phyloP scores from a whole-genome alignment of 2,888 invertebrate species.

The Drosophila prolongata region DNA sequence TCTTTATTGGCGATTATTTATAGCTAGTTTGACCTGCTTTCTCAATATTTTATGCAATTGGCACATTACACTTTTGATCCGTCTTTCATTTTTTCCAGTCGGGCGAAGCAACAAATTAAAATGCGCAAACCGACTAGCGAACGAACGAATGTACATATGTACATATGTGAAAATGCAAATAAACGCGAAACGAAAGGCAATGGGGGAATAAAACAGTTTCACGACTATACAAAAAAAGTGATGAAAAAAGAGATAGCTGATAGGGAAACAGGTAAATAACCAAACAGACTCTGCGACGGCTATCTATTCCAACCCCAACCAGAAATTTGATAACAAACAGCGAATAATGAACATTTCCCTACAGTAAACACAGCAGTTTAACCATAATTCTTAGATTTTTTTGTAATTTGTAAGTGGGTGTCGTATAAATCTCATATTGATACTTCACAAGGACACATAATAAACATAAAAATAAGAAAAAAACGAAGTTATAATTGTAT shows the following conservation, averaged over 20 bases:
- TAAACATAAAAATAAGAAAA: too few relatives aligned
- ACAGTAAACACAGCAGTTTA: too few relatives aligned
- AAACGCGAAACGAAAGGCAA: slow-evolving; percentile 21
- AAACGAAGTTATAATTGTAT: too few relatives aligned
- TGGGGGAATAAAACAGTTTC: slow-evolving; percentile 35
- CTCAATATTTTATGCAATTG: slow-evolving; percentile 62
- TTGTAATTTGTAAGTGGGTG: too few relatives aligned
- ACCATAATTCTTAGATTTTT: too few relatives aligned
- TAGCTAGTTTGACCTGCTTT: slow-evolving; percentile 45
- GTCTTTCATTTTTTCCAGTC: slow-evolving; percentile 27
- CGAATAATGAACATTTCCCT: too few relatives aligned
- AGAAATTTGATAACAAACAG: slow-evolving; percentile 7
- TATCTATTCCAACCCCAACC: neutral
- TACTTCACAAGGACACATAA: too few relatives aligned
- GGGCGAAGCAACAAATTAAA: slow-evolving; percentile 29
- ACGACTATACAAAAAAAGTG: slow-evolving; percentile 6
- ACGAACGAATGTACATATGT: slow-evolving; percentile 4
- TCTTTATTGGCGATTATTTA: slow-evolving; percentile 19
- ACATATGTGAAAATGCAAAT: slow-evolving; percentile 32
- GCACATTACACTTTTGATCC: slow-evolving; percentile 63
- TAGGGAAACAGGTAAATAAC: slow-evolving; percentile 9
- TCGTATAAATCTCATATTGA: too few relatives aligned
- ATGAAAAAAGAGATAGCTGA: neutral
- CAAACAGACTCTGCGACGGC: neutral
- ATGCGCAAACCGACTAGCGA: slow-evolving; percentile 24